Evolutionary conservation across 2,888 invertebrate species (phyloP).

Genomic region (Calliphora vomitoria): DNA sequence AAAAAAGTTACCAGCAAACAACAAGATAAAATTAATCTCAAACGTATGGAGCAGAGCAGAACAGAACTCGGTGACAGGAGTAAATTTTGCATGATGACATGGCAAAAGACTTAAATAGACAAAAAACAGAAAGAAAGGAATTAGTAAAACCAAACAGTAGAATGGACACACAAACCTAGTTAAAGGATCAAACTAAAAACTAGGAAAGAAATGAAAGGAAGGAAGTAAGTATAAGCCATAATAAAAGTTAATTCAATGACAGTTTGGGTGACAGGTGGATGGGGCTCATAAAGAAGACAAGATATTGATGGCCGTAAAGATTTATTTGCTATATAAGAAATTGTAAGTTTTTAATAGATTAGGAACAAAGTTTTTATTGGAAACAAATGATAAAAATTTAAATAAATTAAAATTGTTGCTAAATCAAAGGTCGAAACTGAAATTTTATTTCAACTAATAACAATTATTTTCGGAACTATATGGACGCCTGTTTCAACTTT

Average conservation of each 20-base stretch:
- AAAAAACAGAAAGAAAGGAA: neutral
- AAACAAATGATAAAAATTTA: too few species aligned
- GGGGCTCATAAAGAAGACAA: too few species aligned
- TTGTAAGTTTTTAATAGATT: too few species aligned
- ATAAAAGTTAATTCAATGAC: neutral
- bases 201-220: neutral
- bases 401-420: too few species aligned
- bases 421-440: too few species aligned
- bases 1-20: neutral
- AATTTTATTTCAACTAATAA: too few species aligned
- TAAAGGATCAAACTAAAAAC: neutral
- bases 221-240: neutral
- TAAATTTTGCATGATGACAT: slow-evolving; percentile 13
- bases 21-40: neutral
- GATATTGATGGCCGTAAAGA: too few species aligned
- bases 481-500: too few species aligned
- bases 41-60: neutral
- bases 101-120: neutral
- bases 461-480: too few species aligned
- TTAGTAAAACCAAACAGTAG: neutral
- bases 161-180: neutral
- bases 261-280: neutral
- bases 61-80: neutral
- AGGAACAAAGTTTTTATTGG: too few species aligned
- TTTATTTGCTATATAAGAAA: too few species aligned